A percentile compares a stretch with the other conserved stretches of the same genome.
Evolutionary conservation across 1,140 invertebrate species (phyloP).

Genomic region (Sminthurinus signatus): DNA sequence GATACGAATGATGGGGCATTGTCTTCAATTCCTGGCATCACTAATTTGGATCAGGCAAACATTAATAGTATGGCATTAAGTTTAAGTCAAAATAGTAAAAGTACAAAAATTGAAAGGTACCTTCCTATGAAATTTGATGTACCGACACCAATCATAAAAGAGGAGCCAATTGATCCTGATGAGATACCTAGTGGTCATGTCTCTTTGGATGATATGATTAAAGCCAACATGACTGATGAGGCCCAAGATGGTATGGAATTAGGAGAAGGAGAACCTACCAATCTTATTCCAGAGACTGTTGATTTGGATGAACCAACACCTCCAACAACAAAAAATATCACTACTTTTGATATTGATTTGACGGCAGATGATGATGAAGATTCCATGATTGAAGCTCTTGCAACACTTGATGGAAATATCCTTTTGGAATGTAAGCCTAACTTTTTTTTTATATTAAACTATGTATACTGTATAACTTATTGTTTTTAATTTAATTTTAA

Average conservation of each 20-base stretch:
- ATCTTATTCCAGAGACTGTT: neutral
- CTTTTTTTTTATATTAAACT: no score
- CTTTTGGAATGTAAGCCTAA: neutral
- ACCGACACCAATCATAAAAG: conserved; percentile 30
- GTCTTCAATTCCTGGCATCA: neutral
- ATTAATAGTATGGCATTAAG: neutral
- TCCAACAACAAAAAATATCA: neutral
- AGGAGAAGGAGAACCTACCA: neutral
- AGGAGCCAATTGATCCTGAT: conserved; percentile 34
- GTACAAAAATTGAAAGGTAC: conserved; percentile 27
- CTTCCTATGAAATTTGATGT: conserved; percentile 39
- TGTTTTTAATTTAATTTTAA: no score
- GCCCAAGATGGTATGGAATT: neutral
- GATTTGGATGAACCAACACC: neutral
- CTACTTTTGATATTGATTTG: conserved; percentile 26
- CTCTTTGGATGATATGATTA: neutral
- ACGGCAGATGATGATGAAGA: conserved; percentile 29
- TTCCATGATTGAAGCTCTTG: neutral
- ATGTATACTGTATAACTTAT: no score
- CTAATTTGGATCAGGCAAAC: neutral
- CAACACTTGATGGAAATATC: conserved; percentile 32
- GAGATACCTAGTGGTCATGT: conserved; percentile 2
- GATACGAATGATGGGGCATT: neutral
- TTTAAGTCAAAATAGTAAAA: neutral
- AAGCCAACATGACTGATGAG: neutral